Base-by-base conservation (phyloP, 53 echinoderm and acorn worm species). In the Holothuria leucospilota region DNA sequence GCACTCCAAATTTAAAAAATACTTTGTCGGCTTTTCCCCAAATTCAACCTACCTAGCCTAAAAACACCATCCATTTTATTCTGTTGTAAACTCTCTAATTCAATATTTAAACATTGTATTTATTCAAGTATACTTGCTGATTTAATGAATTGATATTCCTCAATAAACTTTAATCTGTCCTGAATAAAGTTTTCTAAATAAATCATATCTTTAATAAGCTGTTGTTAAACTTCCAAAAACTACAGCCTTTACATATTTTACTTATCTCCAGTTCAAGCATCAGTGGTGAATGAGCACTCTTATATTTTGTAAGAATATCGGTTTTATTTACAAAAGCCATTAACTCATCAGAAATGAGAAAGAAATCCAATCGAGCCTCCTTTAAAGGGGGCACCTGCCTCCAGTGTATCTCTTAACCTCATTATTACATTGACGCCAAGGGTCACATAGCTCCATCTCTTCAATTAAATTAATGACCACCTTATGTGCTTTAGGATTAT, bases 1-100 rank as follows among this genome's bases (percentile, higher is more conserved):
- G 65, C 65, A 26, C 65, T 65, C 12, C 65, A 65, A 65, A 30
- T 82, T 82, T 20, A 42, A 63, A 62, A 82, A 61, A 28, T 63
- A 62, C 25, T 62, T 63, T 8, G 24, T 82, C 6, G 64, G 83
- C 30, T 82, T 82, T 82, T 63, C 83, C 12, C 83, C 83, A 82
- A 18, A 26, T 63, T 82, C 51, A 27, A 82, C 20, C 83, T 65
- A 82, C 29, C 40, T 26, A 16, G 83, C 83, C 59, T 82, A 27
- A 82, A 30, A 21, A 82, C 83, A 51, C 64, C 64, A 20, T 82
- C 20, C 83, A 63, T 73, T 73, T 73, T 73, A 73, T n/a, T 73
- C 38, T 73, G 25, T 9, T 39, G 74, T 39, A 7, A 41, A 13
- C n/a, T 23, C 42, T 41, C 39, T 73, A 7, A 41, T 41, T 73